Evolutionary conservation across 2,113 vertebrate species (phyloP).

Genomic region (Ammodramus savannarum): DNA sequence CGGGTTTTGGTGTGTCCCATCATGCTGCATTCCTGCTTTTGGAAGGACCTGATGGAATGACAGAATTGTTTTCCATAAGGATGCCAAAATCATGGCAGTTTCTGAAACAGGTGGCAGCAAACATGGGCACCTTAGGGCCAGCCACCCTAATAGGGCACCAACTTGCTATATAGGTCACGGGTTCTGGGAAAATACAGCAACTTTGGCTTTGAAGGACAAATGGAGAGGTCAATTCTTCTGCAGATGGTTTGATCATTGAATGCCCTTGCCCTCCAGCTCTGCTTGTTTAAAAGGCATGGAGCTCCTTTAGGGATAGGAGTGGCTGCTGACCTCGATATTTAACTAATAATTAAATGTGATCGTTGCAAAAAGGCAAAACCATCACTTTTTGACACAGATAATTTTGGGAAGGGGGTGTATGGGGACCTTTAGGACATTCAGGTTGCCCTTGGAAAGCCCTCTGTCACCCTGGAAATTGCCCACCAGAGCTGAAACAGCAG

Average conservation of each 20-base stretch:
- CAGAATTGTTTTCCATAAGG: background rate
- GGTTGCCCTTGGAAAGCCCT: background rate
- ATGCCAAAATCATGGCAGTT: background rate
- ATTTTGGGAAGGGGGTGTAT: background rate
- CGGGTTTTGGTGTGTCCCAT: background rate
- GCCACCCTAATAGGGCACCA: background rate
- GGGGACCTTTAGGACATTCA: background rate
- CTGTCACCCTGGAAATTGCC: background rate
- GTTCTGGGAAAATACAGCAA: background rate
- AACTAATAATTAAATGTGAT: conserved; percentile 7
- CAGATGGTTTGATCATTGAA: conserved; percentile 2
- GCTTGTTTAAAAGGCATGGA: background rate
- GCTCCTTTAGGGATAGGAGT: background rate
- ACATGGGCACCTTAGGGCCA: background rate
- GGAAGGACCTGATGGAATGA: background rate
- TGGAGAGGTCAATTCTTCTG: background rate
- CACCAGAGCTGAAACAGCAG: background rate
- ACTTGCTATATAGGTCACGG: background rate
- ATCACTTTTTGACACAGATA: background rate
- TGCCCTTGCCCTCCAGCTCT: background rate
- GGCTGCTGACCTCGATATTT: background rate
- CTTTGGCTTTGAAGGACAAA: background rate
- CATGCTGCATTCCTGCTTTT: background rate
- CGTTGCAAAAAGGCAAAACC: background rate
- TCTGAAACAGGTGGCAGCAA: background rate